Conservation (phyloP, 2,113 vertebrate genomes). For the Trichomycterus rosablanca region DNA sequence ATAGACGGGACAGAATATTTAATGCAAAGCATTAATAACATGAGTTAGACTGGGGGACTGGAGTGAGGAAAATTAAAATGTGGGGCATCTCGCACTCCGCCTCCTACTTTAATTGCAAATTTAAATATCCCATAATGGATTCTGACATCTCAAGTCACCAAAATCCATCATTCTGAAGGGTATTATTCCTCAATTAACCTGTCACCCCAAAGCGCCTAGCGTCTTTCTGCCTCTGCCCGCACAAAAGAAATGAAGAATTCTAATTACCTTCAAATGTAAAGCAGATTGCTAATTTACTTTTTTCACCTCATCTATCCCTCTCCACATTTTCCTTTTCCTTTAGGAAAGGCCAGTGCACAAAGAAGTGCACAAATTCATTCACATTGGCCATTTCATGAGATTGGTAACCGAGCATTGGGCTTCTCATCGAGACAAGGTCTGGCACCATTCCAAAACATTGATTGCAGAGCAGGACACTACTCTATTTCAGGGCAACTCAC, state of each 20-base stretch:
- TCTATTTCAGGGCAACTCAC: too few relatives aligned
- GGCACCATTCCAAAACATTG: too few relatives aligned
- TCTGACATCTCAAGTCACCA: conserved; percentile 77
- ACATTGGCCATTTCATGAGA: conserved; percentile 5
- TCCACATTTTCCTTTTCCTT: conserved; percentile 38
- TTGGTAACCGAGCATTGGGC: neutral
- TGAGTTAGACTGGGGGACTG: conserved; percentile 44
- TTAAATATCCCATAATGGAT: conserved; percentile 75
- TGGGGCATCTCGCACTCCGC: conserved; percentile 63
- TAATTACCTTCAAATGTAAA: conserved; percentile 74
- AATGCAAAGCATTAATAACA: conserved; percentile 65
- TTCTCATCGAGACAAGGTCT: neutral
- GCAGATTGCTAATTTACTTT: conserved; percentile 64
- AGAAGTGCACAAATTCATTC: conserved; percentile 6
- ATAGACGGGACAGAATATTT: conserved; percentile 50
- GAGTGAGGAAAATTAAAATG: conserved; percentile 62
- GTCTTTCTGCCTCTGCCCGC: conserved; percentile 61
- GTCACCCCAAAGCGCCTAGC: conserved; percentile 60
- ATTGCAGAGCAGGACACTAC: too few relatives aligned
- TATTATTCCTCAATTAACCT: conserved; percentile 81
- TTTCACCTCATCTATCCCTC: conserved; percentile 19
- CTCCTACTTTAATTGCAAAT: conserved; percentile 75
- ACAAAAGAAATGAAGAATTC: conserved; percentile 71
- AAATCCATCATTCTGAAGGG: conserved; percentile 80
- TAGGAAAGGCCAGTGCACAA: conserved; percentile 12